A percentile compares a stretch with the other conserved stretches of the same genome.
Conservation (phyloP, 2,113 vertebrate species). For the Acrocephalus kingi region DNA sequence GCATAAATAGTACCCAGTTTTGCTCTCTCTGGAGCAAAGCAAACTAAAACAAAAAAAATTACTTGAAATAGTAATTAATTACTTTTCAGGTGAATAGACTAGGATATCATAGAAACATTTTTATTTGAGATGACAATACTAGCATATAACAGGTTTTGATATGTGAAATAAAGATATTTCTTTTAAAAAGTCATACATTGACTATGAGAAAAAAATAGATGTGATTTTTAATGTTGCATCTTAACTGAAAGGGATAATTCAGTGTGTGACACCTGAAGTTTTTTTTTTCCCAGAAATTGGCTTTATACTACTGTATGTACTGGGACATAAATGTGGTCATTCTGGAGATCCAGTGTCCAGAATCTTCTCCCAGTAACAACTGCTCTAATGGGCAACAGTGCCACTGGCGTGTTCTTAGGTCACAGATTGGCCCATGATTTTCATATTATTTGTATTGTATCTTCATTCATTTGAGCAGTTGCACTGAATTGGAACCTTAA, state of each 20-base stretch:
- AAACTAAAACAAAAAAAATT: not conserved
- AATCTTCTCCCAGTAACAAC: not conserved
- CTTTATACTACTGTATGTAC: not conserved
- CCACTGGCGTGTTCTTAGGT: not conserved
- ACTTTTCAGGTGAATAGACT: not conserved
- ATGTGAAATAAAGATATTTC: not conserved
- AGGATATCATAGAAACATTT: not conserved
- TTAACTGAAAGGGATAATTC: not conserved
- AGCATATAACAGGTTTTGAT: not conserved
- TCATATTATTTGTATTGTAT: not conserved
- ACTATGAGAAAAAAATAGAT: not conserved
- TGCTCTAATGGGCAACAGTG: not conserved
- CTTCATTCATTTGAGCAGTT: not conserved
- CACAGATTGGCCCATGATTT: not conserved
- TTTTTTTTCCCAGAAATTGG: not conserved
- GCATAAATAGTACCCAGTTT: not conserved
- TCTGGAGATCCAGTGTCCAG: not conserved
- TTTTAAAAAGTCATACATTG: not conserved
- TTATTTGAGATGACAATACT: not conserved
- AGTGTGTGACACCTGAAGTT: not conserved
- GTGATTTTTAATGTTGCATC: not conserved
- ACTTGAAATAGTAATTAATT: not conserved
- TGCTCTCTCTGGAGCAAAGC: not conserved
- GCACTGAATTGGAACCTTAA: not conserved
- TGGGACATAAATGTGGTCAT: not conserved